Percentiles rank a stretch among this genome's conserved stretches.
phyloP scores from a whole-genome alignment of 1,140 invertebrate genomes.

The Megathymus violae region DNA sequence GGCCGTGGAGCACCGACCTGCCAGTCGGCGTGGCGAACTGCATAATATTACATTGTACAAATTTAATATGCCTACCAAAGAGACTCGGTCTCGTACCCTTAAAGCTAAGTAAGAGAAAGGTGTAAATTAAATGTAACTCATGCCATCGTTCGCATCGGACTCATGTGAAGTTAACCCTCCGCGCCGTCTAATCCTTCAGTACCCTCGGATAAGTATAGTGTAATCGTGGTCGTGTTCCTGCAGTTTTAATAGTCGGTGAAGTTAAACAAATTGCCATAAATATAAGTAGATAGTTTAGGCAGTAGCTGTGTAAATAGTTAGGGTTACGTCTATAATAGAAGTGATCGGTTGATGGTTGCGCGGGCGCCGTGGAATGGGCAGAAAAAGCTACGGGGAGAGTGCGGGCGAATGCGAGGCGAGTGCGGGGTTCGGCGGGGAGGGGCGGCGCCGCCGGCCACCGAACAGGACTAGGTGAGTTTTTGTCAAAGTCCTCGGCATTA shows the following conservation, averaged over 20 bases:
- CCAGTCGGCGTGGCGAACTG: conserved; percentile 67
- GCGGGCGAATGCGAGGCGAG: conserved; percentile 48
- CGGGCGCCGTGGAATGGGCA: conserved; percentile 73
- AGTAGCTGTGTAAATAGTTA: conserved; percentile 80
- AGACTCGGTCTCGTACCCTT: conserved; percentile 84
- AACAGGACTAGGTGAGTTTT: conserved; percentile 82
- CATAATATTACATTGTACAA: conserved; percentile 81
- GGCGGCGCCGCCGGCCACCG: conserved; percentile 72
- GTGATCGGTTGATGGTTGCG: conserved; percentile 73
- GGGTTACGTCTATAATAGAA: conserved; percentile 66
- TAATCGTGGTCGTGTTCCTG: conserved; percentile 83
- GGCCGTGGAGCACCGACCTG: conserved; percentile 54
- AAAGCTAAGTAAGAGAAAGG: conserved; percentile 79
- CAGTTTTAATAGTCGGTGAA: conserved; percentile 81
- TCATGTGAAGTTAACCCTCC: conserved; percentile 67
- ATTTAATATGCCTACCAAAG: conserved; percentile 84
- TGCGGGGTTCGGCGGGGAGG: conserved; percentile 43
- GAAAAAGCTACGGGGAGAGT: conserved; percentile 69
- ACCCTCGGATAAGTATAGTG: conserved; percentile 82
- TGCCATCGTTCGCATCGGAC: conserved; percentile 60
- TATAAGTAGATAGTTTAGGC: conserved; percentile 80
- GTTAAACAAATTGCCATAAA: conserved; percentile 83
- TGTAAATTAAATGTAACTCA: conserved; percentile 74
- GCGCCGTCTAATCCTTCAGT: conserved; percentile 77
- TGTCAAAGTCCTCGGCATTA: conserved; percentile 81